Evolutionary conservation across 2,113 vertebrate genomes (phyloP).

Genomic region (Macquaria ambigua): DNA sequence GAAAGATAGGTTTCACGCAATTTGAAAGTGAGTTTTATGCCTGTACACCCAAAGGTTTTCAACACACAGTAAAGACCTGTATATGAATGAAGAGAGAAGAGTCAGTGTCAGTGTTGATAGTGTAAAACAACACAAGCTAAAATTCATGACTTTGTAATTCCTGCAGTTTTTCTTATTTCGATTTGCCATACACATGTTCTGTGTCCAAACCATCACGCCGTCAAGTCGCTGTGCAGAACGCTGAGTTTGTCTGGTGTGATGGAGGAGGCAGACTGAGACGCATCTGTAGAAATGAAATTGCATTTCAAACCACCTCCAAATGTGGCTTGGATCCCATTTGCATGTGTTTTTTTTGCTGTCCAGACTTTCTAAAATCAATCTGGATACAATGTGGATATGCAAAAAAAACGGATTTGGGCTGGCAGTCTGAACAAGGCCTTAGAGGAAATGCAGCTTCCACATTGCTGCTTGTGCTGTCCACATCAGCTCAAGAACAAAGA

Average conservation of each 20-base stretch:
- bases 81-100: background rate
- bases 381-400: too few relatives aligned
- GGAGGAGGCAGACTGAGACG: too few relatives aligned
- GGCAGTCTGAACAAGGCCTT: background rate
- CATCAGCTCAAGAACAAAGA: background rate
- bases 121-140: background rate
- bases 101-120: background rate
- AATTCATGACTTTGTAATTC: background rate
- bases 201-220: background rate
- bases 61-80: too few relatives aligned
- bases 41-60: too few relatives aligned
- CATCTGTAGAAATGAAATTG: too few relatives aligned
- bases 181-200: background rate
- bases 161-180: background rate
- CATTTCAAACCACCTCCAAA: too few relatives aligned
- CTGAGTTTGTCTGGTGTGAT: too few relatives aligned
- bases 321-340: too few relatives aligned
- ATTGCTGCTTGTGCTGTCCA: background rate
- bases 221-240: too few relatives aligned
- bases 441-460: conserved; percentile 11
- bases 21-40: background rate
- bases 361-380: too few relatives aligned
- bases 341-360: too few relatives aligned
- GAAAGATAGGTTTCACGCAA: background rate
- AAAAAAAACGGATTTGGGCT: too few relatives aligned